Evolutionary conservation across 2,797 vertebrate species (phyloP), one percentile per base, ranked within the genome.

Genomic region (Pangasius sanitwongsei): DNA sequence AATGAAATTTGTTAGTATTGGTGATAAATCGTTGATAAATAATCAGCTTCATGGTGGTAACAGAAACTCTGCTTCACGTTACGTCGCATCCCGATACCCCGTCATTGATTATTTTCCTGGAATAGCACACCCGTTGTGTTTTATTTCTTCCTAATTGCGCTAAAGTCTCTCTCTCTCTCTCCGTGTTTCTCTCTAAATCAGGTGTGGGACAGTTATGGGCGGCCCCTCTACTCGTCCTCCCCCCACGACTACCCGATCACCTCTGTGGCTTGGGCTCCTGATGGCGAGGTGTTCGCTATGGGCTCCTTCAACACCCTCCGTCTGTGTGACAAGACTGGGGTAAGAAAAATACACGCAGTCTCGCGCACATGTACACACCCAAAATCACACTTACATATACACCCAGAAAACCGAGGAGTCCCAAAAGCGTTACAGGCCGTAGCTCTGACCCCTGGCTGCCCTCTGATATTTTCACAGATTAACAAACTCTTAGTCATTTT

Each of bases 141-240:
- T 20, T 34, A 23, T 81, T 81, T 18, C 20, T 59, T 37, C 37
- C 8, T 57, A 37, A 11, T 15, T 63, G 55, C 31, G 1, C 3
- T 41, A 9, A 0, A 50, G 41, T 8, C 48, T 90, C 83, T 90
- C 28, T 86, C 86, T 70, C n/a, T 28, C 41, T n/a, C 25, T 48
- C 23, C 4, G 12, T 67, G 28, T 5, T 50, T 31, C 34, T 89
- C n/a, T 87, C 86, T 77, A 16, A 11, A 80, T 75, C 93, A 99
- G 98, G 98, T 99, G 0, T 99, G 98, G 98, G 97, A 99, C 95
- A 97, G 98, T 92, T 99, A 97, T 41, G 97, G 98, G 0, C 96
- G 96, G 2, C 91, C 93, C 1, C 95, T 99, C 18, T 98, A 97
- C 92, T 96, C 86, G n/a, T 98, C 97, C 0, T 93, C 96, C 13